Evolutionary conservation across 2,888 invertebrate species (phyloP), one percentile per base, ranked within the genome.

Genomic region (Pseudoips prasinana): DNA sequence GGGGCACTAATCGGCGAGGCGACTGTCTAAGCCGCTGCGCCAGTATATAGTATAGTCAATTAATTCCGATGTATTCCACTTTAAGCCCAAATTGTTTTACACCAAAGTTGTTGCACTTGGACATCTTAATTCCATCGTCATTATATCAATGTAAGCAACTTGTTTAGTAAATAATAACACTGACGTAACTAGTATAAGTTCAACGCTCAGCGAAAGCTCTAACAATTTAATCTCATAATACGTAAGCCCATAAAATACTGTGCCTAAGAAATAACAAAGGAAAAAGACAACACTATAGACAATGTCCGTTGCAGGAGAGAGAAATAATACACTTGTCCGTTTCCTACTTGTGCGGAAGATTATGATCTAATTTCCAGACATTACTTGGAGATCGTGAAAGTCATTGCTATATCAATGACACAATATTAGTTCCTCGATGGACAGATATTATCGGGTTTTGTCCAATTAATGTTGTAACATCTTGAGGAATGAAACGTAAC

Each of bases 331-430:
- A n/a, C 28, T 23, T 33, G 32, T 24, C 32, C 49, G 64, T 72
- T 80, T 78, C 74, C 73, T 76, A 62, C 52, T 62, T 51, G 52
- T 47, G 64, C 78, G 76, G 74, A 78, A 74, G 75, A 76, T 58
- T 61, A 50, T 67, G 66, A 73, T 75, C 71, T 67, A 58, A 74
- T 76, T 78, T 73, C 72, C 65, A 73, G 68, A 57, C 58, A 56
- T 62, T 58, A 60, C 46, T 46, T 39, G 43, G 54, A 46, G 65
- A 49, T 59, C 53, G 76, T 65, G 78, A 80, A 79, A 79, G 79
- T 67, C 52, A 55, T 34, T 31, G 20, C 18, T 35, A 37, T 38
- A 60, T 61, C 57, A 22, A 32, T 50, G 49, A 55, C 46, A 47
- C 53, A 48, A 55, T 58, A 52, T 53, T 64, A 46, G 39, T 48